Percentiles rank a stretch among this genome's conserved stretches.
Conservation (phyloP, 2,888 invertebrate species). For the Neocrepidodera transversa region DNA sequence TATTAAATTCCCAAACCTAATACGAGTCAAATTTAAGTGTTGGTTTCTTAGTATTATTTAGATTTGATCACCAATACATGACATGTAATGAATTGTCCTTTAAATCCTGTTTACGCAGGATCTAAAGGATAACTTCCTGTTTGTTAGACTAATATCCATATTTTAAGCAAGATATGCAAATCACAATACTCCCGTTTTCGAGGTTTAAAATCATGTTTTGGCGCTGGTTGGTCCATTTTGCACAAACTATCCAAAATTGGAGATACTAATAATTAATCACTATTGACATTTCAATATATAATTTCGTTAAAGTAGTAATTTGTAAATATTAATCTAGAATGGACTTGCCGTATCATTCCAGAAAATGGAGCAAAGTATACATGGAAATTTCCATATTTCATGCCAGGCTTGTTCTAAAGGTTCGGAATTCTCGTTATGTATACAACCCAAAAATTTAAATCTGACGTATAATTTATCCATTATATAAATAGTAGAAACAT, state of each 20-base stretch:
- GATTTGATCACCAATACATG: constrained; percentile 4
- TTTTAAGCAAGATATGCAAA: constrained; percentile 9
- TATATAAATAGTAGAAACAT: too few species aligned
- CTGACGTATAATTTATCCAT: too few species aligned
- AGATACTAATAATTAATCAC: neutral
- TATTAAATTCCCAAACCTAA: neutral
- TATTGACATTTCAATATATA: constrained; percentile 5
- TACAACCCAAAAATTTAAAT: too few species aligned
- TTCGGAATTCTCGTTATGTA: too few species aligned
- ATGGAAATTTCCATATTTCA: too few species aligned
- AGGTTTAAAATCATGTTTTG: neutral
- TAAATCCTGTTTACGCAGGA: constrained; percentile 13
- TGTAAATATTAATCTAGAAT: constrained; percentile 5
- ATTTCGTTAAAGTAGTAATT: neutral
- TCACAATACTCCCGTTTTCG: neutral
- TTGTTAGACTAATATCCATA: constrained; percentile 10
- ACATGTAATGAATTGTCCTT: constrained; percentile 12
- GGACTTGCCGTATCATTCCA: too few species aligned
- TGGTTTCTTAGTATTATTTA: constrained; percentile 6
- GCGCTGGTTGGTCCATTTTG: neutral
- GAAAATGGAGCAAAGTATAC: too few species aligned
- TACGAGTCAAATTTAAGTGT: neutral
- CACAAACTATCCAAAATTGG: constrained; percentile 1
- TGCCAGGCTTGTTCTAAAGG: too few species aligned
- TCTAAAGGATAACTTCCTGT: constrained; percentile 9